Conservation (phyloP, 2,113 vertebrate genomes). For the Brachirus orientalis region DNA sequence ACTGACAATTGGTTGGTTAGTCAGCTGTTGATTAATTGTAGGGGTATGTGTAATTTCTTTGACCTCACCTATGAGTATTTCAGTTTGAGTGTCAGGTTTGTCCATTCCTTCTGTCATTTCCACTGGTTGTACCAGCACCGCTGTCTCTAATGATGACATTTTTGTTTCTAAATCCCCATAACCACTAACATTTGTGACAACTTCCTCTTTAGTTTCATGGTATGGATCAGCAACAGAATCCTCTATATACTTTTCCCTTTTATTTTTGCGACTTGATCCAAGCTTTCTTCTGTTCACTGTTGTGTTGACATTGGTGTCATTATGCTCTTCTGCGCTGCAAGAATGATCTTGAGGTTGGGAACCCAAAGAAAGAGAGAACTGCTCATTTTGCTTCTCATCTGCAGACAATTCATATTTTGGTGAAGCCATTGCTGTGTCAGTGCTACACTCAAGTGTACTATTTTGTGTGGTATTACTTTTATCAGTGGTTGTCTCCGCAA, state of each 20-base stretch:
- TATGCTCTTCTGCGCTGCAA: neutral
- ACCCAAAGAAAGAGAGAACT: too few species aligned
- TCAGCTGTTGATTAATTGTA: too few species aligned
- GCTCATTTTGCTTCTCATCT: conserved; percentile 10
- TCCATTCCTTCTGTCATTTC: neutral
- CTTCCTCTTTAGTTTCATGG: neutral
- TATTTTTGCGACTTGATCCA: conserved; percentile 36
- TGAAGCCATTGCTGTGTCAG: conserved; percentile 3
- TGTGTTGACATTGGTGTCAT: neutral
- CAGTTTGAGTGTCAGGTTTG: neutral
- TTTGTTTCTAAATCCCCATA: neutral
- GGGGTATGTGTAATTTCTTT: neutral
- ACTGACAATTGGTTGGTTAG: too few species aligned
- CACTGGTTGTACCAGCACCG: neutral
- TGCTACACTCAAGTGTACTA: neutral
- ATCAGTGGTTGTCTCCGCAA: conserved; percentile 22
- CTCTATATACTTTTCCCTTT: conserved; percentile 2
- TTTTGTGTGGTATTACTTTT: neutral
- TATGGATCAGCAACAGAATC: neutral
- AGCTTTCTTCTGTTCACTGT: conserved; percentile 36
- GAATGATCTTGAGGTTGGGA: neutral
- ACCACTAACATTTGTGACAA: neutral
- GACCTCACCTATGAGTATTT: neutral
- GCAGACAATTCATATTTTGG: conserved; percentile 6
- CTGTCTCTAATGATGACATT: neutral